Percentiles rank a stretch among this genome's conserved stretches.
phyloP scores from a whole-genome alignment of 1,140 invertebrate species.

The Callitettix versicolor region DNA sequence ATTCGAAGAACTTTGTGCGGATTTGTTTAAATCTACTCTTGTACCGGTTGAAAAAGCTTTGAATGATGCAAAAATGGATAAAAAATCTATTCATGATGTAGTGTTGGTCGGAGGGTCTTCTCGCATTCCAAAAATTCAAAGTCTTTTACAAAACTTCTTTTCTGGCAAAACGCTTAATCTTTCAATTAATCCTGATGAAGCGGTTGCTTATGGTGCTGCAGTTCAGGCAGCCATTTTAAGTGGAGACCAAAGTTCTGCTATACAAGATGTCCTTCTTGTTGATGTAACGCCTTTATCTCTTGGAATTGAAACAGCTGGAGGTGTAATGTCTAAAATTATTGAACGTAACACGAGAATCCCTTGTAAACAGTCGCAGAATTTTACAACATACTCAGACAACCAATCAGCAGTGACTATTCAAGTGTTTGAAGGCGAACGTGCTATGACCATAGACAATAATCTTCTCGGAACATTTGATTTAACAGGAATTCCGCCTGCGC shows the following conservation, averaged over 20 bases:
- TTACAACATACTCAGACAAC: constrained; percentile 45
- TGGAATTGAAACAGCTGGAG: constrained; percentile 46
- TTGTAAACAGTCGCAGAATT: constrained; percentile 40
- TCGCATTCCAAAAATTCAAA: constrained; percentile 53
- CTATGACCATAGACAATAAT: constrained; percentile 69
- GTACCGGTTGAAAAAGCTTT: constrained; percentile 56
- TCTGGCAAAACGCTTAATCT: constrained; percentile 49
- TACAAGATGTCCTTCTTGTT: constrained; percentile 44
- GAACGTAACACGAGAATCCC: constrained; percentile 43
- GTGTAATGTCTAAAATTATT: constrained; percentile 46
- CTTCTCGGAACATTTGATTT: constrained; percentile 68
- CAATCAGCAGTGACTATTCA: constrained; percentile 67
- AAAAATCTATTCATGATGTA: constrained; percentile 58
- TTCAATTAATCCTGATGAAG: constrained; percentile 56
- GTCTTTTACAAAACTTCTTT: constrained; percentile 47
- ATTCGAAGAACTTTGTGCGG: constrained; percentile 51
- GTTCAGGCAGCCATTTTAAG: constrained; percentile 52
- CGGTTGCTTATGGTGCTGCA: constrained; percentile 54
- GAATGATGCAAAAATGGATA: constrained; percentile 62
- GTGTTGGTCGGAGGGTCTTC: constrained; percentile 72
- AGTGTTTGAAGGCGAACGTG: constrained; percentile 56
- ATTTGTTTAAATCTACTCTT: constrained; percentile 47
- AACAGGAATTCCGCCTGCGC: constrained; percentile 51
- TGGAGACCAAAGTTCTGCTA: constrained; percentile 42
- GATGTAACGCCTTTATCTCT: constrained; percentile 44